Evolutionary conservation across 2,797 vertebrate genomes (phyloP).

Genomic region (Alosa sapidissima): DNA sequence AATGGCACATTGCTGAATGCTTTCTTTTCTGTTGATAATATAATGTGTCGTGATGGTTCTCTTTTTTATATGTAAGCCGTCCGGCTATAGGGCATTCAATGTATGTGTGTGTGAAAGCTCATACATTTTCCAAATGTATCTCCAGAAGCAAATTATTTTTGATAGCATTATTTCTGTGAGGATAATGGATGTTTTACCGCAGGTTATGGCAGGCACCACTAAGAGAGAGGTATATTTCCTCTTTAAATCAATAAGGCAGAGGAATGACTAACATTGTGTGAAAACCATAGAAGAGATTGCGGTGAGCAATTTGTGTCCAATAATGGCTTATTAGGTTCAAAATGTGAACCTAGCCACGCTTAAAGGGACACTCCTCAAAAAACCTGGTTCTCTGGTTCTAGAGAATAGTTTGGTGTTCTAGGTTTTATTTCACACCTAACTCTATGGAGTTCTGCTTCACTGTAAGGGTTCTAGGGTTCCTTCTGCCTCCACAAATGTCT

Average conservation of each 20-base stretch:
- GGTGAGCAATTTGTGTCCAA: neutral
- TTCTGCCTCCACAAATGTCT: neutral
- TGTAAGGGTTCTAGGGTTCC: neutral
- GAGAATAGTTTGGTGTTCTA: neutral
- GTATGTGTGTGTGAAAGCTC: slow-evolving; percentile 48
- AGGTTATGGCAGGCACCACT: slow-evolving; percentile 50
- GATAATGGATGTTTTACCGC: slow-evolving; percentile 35
- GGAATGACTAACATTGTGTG: slow-evolving; percentile 1
- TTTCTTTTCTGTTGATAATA: slow-evolving; percentile 32
- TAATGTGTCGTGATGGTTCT: slow-evolving; percentile 40
- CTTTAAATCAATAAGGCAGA: slow-evolving; percentile 5
- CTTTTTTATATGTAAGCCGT: slow-evolving; percentile 56
- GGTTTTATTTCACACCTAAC: neutral
- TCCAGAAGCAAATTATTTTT: slow-evolving; percentile 53
- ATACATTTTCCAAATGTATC: slow-evolving; percentile 59
- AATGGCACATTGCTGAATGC: neutral
- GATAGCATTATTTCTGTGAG: slow-evolving; percentile 59
- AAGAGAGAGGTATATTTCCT: slow-evolving; percentile 35
- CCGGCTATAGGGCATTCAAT: slow-evolving; percentile 58
- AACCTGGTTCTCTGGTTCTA: neutral
- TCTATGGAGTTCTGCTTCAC: neutral
- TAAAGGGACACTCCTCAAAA: neutral
- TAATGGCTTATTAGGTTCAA: neutral
- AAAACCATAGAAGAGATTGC: neutral
- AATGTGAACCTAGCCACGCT: neutral